Conservation (phyloP, 2,888 invertebrate species). For the Lycocerus yunnanus region DNA sequence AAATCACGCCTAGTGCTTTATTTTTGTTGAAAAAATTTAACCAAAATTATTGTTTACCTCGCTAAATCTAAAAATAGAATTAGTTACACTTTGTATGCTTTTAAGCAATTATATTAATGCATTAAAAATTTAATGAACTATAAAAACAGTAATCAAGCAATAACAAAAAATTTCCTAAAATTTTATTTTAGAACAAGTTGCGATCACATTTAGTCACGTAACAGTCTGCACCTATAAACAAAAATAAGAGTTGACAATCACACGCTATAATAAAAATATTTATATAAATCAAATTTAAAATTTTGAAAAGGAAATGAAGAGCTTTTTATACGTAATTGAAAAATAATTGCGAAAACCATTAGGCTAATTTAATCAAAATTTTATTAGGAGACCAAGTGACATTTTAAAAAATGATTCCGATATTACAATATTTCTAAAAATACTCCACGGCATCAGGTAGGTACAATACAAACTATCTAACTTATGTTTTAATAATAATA, state of each 20-base stretch:
- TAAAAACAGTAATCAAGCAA: background rate
- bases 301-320: background rate
- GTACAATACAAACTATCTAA: too few relatives aligned
- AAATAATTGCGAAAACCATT: background rate
- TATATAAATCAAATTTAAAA: conserved; percentile 1
- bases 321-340: background rate
- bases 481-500: too few relatives aligned
- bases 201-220: conserved; percentile 15
- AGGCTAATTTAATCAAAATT: background rate
- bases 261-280: conserved; percentile 5
- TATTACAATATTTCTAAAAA: too few relatives aligned
- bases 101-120: background rate
- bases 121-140: background rate
- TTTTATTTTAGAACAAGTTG: conserved; percentile 8
- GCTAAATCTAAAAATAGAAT: background rate
- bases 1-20: background rate
- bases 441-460: too few relatives aligned
- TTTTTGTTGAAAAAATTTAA: background rate
- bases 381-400: background rate
- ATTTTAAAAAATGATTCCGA: background rate
- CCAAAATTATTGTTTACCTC: background rate
- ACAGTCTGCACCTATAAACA: conserved; percentile 14
- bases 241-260: conserved; percentile 22
- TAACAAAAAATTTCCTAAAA: conserved; percentile 4
- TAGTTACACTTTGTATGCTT: background rate